Percentiles rank a stretch among this genome's conserved stretches.
These are phyloP conservation scores for Rhabdophis nuchalis DNA, from an alignment of 2,797 vertebrate species.

Conservation along the genomic window DNA sequence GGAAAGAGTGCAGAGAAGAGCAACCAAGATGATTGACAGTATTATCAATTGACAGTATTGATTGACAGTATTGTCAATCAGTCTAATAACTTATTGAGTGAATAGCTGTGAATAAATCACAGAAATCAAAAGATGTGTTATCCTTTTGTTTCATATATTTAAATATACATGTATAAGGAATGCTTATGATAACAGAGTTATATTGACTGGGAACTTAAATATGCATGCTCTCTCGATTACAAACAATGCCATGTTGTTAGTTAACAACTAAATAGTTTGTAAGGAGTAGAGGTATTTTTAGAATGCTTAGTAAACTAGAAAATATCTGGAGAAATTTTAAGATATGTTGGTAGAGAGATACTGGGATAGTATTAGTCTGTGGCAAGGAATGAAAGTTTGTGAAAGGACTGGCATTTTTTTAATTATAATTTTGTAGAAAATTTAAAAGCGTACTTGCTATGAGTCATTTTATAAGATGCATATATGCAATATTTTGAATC, in stretches of 20 bases:
- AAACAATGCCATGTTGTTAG: neutral
- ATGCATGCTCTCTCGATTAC: neutral
- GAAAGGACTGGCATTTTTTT: neutral
- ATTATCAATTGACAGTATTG: too few species aligned
- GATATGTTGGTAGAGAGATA: neutral
- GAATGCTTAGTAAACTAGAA: neutral
- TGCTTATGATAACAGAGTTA: neutral
- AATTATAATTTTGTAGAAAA: neutral
- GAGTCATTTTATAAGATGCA: neutral
- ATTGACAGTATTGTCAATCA: neutral
- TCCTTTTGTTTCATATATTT: neutral
- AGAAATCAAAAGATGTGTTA: neutral
- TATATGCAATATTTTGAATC: neutral
- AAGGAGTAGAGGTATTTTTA: neutral
- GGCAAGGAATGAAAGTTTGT: neutral
- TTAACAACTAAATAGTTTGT: neutral
- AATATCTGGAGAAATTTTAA: neutral
- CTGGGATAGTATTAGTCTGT: neutral
- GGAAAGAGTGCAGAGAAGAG: too few species aligned
- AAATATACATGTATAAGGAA: neutral
- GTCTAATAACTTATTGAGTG: neutral
- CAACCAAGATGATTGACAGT: too few species aligned
- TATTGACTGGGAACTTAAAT: neutral
- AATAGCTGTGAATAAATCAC: neutral
- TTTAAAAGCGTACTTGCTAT: neutral